Percentiles rank a stretch among this genome's conserved stretches.
phyloP scores from a whole-genome alignment of 1,140 invertebrate species.

The Drosophila repletoides region DNA sequence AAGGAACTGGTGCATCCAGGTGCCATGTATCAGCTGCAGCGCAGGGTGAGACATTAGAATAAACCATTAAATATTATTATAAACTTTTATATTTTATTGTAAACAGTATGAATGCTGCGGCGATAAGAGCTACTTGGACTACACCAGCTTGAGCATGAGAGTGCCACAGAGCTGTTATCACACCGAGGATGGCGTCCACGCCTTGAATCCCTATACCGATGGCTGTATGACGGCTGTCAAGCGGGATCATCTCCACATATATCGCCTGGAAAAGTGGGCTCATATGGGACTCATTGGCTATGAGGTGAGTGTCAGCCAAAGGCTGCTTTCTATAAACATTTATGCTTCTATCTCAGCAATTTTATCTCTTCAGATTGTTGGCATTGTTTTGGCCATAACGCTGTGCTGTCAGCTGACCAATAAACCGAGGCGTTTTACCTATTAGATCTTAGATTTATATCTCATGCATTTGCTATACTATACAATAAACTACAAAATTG shows the following conservation, averaged over 20 bases:
- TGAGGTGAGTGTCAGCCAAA: constrained; percentile 42
- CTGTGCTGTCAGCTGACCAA: constrained; percentile 71
- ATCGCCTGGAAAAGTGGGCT: constrained; percentile 59
- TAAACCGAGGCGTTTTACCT: constrained; percentile 63
- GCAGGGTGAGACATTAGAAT: constrained; percentile 30
- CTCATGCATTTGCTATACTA: constrained; percentile 42
- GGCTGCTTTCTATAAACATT: neutral
- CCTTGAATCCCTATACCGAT: constrained; percentile 61
- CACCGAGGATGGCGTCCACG: constrained; percentile 54
- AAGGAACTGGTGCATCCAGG: constrained; percentile 57
- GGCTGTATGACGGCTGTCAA: constrained; percentile 67
- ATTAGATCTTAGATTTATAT: constrained; percentile 46
- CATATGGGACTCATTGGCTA: constrained; percentile 65
- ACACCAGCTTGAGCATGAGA: constrained; percentile 44
- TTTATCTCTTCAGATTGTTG: constrained; percentile 46
- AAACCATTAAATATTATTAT: neutral
- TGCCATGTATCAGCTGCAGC: constrained; percentile 64
- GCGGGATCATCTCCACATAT: constrained; percentile 54
- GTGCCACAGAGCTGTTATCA: constrained; percentile 68
- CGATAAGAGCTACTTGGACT: constrained; percentile 51
- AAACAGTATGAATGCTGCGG: constrained; percentile 73
- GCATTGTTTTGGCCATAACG: constrained; percentile 64
- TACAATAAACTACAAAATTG: constrained; percentile 52
- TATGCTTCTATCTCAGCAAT: neutral
- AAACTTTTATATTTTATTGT: neutral